These are phyloP conservation scores for Drosophila novamexicana DNA, from an alignment of 1,140 invertebrate species.

Conservation along the genomic window DNA sequence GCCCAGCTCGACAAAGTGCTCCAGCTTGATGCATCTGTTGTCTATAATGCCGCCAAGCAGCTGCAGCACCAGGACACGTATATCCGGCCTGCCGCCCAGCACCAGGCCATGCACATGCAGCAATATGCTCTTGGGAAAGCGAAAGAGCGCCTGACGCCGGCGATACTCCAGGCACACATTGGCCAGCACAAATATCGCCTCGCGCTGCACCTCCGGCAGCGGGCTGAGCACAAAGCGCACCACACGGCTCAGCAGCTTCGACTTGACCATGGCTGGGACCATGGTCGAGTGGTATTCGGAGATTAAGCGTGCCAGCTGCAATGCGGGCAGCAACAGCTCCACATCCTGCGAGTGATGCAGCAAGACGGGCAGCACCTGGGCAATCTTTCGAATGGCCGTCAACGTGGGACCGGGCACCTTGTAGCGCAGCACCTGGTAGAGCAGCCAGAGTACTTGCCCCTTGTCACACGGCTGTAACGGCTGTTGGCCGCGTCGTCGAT, in stretches of 20 bases:
- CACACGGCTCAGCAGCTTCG: slow-evolving; percentile 2
- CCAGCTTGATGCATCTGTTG: slow-evolving; percentile 31
- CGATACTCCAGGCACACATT: slow-evolving; percentile 39
- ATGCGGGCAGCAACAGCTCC: slow-evolving; percentile 20
- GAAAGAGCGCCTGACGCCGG: neutral
- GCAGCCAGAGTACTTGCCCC: slow-evolving; percentile 35
- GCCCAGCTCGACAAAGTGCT: slow-evolving; percentile 27
- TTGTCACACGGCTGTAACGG: neutral
- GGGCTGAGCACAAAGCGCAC: slow-evolving; percentile 37
- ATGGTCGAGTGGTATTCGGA: slow-evolving; percentile 49
- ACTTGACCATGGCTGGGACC: slow-evolving; percentile 19
- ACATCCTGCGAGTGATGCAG: slow-evolving; percentile 24
- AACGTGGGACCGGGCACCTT: slow-evolving; percentile 31
- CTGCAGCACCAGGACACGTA: slow-evolving; percentile 25
- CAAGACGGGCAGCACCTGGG: neutral
- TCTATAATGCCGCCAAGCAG: slow-evolving; percentile 42
- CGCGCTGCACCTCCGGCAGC: slow-evolving; percentile 33
- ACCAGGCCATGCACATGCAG: slow-evolving; percentile 35
- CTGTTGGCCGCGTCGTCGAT: neutral
- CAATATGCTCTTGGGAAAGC: slow-evolving; percentile 28
- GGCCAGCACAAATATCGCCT: slow-evolving; percentile 38
- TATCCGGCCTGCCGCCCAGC: slow-evolving; percentile 6
- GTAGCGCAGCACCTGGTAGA: slow-evolving; percentile 44
- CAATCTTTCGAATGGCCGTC: slow-evolving; percentile 19
- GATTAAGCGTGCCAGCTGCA: slow-evolving; percentile 40